These are phyloP conservation scores for Acrobasis repandana DNA, from an alignment of 2,888 invertebrate genomes.

Conservation along the genomic window DNA sequence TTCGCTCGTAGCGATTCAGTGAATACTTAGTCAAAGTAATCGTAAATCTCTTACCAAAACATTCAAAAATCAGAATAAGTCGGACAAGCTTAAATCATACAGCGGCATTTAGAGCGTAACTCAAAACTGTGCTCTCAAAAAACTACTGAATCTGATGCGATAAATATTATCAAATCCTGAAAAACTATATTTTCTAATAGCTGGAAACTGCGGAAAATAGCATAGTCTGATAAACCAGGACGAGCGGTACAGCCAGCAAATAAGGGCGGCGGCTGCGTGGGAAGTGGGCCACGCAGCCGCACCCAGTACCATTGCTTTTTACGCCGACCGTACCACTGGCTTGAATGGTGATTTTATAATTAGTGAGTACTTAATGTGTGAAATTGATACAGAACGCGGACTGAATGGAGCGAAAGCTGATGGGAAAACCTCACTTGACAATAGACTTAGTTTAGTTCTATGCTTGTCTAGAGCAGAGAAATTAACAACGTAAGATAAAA, in stretches of 20 bases:
- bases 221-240: slow-evolving; percentile 43
- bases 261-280: slow-evolving; percentile 48
- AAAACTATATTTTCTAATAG: slow-evolving; percentile 10
- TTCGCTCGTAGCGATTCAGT: too few relatives aligned
- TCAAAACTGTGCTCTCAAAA: neutral
- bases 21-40: too few relatives aligned
- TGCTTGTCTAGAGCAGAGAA: too few relatives aligned
- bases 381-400: slow-evolving; percentile 15
- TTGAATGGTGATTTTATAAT: slow-evolving; percentile 16
- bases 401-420: neutral
- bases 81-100: neutral
- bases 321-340: slow-evolving; percentile 38
- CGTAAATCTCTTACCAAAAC: neutral
- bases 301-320: slow-evolving; percentile 56
- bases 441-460: neutral
- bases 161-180: neutral
- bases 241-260: slow-evolving; percentile 46
- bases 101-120: neutral
- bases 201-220: slow-evolving; percentile 13
- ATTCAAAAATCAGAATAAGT: neutral
- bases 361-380: slow-evolving; percentile 22
- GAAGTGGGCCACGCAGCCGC: slow-evolving; percentile 55
- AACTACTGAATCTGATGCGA: neutral
- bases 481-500: too few relatives aligned
- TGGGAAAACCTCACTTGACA: neutral